A percentile compares a stretch with the other conserved stretches of the same genome.
Evolutionary conservation across 2,113 vertebrate genomes (phyloP).

Genomic region (Tupaia chinensis): DNA sequence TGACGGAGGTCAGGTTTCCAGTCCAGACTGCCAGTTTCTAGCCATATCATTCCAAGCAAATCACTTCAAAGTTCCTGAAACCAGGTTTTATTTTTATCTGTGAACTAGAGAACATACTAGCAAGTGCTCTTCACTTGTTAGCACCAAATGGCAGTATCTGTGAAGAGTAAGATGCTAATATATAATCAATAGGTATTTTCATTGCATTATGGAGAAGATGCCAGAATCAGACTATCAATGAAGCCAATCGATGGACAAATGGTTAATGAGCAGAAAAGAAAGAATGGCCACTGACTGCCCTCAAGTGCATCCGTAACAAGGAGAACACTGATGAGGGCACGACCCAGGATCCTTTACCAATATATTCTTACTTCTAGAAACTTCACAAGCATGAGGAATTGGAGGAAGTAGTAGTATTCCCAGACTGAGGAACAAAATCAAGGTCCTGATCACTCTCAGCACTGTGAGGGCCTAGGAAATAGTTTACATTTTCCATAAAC

Average conservation of each 20-base stretch:
- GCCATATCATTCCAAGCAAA: background rate
- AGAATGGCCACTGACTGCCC: background rate
- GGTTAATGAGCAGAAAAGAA: constrained; percentile 25
- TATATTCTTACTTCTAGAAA: background rate
- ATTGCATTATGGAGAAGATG: background rate
- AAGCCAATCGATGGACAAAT: background rate
- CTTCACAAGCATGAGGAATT: background rate
- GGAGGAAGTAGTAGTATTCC: background rate
- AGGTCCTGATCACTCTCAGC: background rate
- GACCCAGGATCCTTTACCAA: background rate
- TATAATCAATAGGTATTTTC: background rate
- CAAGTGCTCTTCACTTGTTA: background rate
- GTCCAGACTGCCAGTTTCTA: background rate
- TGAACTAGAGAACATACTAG: background rate
- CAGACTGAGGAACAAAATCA: background rate
- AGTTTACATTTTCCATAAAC: background rate
- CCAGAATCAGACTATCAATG: background rate
- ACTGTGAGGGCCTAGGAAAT: background rate
- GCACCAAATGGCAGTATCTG: background rate
- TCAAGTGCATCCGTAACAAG: background rate
- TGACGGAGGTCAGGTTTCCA: background rate
- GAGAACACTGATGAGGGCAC: background rate
- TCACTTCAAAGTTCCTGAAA: background rate
- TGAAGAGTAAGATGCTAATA: background rate
- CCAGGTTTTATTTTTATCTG: background rate